Evolutionary conservation across 2,797 vertebrate genomes (phyloP).

Genomic region (Notolabrus celidotus): DNA sequence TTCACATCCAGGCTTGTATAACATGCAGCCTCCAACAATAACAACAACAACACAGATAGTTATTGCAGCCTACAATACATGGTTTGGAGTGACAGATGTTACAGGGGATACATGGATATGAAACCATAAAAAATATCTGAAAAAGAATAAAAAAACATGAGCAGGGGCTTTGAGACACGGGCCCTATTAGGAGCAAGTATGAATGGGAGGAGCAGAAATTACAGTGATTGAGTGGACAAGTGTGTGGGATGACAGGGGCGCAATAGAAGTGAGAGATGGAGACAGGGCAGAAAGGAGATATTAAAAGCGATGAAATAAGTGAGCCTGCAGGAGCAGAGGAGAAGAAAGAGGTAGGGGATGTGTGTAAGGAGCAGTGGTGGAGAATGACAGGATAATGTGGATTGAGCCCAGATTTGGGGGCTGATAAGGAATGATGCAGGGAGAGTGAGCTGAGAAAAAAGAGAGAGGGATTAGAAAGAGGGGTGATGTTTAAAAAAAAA

Average conservation of each 20-base stretch:
- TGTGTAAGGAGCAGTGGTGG: neutral
- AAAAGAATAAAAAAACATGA: conserved; percentile 52
- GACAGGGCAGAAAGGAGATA: conserved; percentile 25
- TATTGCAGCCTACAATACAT: conserved; percentile 13
- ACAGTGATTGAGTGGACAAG: conserved; percentile 61
- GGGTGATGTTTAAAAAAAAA: neutral
- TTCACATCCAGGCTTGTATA: neutral
- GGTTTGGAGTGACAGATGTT: conserved; percentile 34
- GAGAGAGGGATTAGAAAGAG: neutral
- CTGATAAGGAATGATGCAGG: neutral
- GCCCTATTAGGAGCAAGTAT: conserved; percentile 33
- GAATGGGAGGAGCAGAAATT: conserved; percentile 47
- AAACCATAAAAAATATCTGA: conserved; percentile 46
- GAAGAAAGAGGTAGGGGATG: neutral
- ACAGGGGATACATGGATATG: conserved; percentile 1
- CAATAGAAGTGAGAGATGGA: conserved; percentile 43
- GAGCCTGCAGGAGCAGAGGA: neutral
- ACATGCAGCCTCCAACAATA: neutral
- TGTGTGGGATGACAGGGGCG: conserved; percentile 44
- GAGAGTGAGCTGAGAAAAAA: neutral
- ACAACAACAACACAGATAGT: neutral
- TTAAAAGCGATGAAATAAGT: conserved; percentile 11
- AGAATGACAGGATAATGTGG: conserved; percentile 1
- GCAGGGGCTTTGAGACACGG: conserved; percentile 23
- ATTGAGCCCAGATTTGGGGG: conserved; percentile 1